These are phyloP conservation scores for Hoplias malabaricus DNA, from an alignment of 2,113 vertebrate species.

Conservation along the genomic window DNA sequence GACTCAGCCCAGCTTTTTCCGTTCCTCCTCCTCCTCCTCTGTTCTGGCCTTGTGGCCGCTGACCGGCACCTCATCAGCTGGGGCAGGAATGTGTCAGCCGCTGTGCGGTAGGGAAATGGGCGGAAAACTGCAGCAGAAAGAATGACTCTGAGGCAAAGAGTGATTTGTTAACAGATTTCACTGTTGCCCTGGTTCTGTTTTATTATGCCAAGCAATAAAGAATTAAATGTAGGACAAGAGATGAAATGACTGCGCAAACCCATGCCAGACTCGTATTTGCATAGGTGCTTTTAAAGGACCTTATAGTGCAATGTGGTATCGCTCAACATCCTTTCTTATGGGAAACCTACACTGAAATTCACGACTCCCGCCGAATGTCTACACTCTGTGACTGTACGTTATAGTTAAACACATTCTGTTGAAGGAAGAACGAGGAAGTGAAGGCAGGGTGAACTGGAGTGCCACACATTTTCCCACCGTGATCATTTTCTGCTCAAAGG, in stretches of 20 bases:
- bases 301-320: background rate
- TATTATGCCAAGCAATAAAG: slow-evolving; percentile 17
- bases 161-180: slow-evolving; percentile 24
- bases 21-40: background rate
- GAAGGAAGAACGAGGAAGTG: background rate
- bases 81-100: background rate
- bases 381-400: background rate
- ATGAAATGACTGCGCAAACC: background rate
- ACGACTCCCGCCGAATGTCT: background rate
- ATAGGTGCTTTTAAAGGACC: background rate
- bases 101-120: slow-evolving; percentile 1
- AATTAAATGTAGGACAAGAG: background rate
- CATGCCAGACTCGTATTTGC: background rate
- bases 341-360: background rate
- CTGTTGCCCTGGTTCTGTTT: background rate
- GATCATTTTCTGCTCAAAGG: slow-evolving; percentile 14
- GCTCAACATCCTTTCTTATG: background rate
- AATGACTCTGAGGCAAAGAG: background rate
- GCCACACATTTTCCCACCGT: slow-evolving; percentile 19
- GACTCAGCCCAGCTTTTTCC: background rate
- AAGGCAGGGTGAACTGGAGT: background rate
- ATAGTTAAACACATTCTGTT: background rate
- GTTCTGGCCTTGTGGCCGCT: background rate
- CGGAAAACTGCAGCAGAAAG: background rate
- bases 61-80: background rate